Percentiles rank a stretch among this genome's conserved stretches.
Evolutionary conservation across 2,797 vertebrate species (phyloP).

Genomic region (Schizopygopsis malacanthus): DNA sequence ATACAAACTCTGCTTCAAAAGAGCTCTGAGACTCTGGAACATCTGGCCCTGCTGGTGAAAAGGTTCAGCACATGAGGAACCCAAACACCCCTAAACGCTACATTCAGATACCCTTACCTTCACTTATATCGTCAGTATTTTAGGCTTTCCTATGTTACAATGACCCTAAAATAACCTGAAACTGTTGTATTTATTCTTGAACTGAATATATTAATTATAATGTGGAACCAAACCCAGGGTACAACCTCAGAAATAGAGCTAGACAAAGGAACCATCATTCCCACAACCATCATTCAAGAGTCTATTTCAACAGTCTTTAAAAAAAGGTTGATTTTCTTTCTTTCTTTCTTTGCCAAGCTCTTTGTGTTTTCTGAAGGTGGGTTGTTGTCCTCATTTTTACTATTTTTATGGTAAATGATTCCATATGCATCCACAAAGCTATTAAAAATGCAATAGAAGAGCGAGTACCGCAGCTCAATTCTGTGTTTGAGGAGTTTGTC

Average conservation of each 20-base stretch:
- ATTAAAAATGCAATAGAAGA: slow-evolving; percentile 1
- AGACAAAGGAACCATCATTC: not conserved
- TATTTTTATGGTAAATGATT: slow-evolving; percentile 35
- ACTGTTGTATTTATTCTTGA: not conserved
- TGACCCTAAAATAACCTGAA: not conserved
- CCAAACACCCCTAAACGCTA: slow-evolving; percentile 16
- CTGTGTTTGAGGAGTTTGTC: not conserved
- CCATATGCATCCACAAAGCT: slow-evolving; percentile 21
- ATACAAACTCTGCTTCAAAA: slow-evolving; percentile 66
- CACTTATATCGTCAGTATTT: not conserved
- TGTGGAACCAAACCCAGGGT: not conserved
- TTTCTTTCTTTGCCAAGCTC: not conserved
- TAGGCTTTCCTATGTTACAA: not conserved
- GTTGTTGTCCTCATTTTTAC: not conserved
- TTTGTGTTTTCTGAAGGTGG: not conserved
- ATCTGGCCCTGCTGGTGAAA: slow-evolving; percentile 75
- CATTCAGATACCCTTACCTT: not conserved
- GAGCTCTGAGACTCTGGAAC: slow-evolving; percentile 68
- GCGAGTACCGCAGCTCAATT: not conserved
- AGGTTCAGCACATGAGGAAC: slow-evolving; percentile 56
- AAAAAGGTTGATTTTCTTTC: not conserved
- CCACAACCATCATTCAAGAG: not conserved
- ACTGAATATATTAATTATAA: not conserved
- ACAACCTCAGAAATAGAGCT: not conserved
- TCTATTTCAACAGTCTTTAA: not conserved